Evolutionary conservation across 1,140 invertebrate genomes (phyloP).

Genomic region (Drosophila bocqueti): DNA sequence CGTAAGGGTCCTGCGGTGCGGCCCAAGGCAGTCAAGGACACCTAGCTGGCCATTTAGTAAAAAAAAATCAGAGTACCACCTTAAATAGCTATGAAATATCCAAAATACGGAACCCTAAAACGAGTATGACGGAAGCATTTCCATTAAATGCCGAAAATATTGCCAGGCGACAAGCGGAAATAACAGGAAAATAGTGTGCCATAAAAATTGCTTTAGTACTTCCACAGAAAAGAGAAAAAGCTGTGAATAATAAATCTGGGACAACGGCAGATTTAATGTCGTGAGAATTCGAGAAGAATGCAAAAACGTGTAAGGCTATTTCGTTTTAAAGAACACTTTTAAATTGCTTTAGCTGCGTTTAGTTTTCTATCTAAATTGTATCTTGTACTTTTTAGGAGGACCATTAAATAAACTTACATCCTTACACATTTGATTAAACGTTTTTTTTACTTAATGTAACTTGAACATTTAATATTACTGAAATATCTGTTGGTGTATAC

Average conservation of each 20-base stretch:
- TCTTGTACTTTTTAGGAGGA: too few species aligned
- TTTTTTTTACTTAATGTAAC: too few species aligned
- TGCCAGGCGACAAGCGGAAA: slow-evolving; percentile 72
- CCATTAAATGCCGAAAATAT: slow-evolving; percentile 50
- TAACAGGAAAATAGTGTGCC: slow-evolving; percentile 73
- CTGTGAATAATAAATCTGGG: neutral
- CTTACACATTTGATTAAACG: too few species aligned
- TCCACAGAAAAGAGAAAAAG: neutral
- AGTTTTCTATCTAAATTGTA: too few species aligned
- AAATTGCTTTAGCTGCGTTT: neutral
- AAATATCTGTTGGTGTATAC: neutral
- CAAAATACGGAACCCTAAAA: slow-evolving; percentile 9
- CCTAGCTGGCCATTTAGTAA: slow-evolving; percentile 26
- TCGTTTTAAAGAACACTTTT: neutral
- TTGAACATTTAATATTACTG: neutral
- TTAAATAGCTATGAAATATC: slow-evolving; percentile 51
- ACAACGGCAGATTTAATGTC: slow-evolving; percentile 9
- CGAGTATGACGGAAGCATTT: slow-evolving; percentile 37
- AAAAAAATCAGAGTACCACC: slow-evolving; percentile 31
- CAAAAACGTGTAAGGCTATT: slow-evolving; percentile 14
- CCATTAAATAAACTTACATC: neutral
- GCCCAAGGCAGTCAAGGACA: slow-evolving; percentile 70
- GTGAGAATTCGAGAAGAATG: slow-evolving; percentile 3
- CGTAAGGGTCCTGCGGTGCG: slow-evolving; percentile 17
- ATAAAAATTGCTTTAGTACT: slow-evolving; percentile 66